These are phyloP conservation scores for Melipona bicolor DNA, from an alignment of 2,888 invertebrate genomes.

Conservation along the genomic window DNA sequence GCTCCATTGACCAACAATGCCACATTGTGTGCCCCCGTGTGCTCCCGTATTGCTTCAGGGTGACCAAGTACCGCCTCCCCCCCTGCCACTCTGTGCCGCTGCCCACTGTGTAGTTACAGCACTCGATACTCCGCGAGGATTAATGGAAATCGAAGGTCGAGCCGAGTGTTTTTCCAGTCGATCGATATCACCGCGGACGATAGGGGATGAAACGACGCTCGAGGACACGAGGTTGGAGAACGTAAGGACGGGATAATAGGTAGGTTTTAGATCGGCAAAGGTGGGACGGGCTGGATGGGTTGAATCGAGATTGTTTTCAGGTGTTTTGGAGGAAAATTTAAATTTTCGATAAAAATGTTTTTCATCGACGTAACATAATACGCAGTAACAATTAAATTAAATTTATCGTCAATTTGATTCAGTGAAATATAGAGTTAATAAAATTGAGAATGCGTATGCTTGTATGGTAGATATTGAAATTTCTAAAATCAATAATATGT, in stretches of 20 bases:
- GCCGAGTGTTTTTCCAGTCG: slow-evolving; percentile 11
- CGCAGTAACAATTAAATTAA: too few species aligned
- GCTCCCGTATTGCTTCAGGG: slow-evolving; percentile 49
- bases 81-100: too few species aligned
- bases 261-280: too few species aligned
- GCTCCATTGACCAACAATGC: slow-evolving; percentile 73
- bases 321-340: too few species aligned
- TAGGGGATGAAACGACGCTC: not conserved
- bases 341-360: not conserved
- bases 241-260: not conserved
- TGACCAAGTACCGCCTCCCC: slow-evolving; percentile 1
- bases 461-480: too few species aligned
- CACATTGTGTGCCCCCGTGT: slow-evolving; percentile 58
- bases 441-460: too few species aligned
- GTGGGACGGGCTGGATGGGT: not conserved
- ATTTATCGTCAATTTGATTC: not conserved
- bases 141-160: slow-evolving; percentile 38
- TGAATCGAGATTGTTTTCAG: not conserved
- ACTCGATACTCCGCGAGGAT: slow-evolving; percentile 27
- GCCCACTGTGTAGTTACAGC: not conserved
- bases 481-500: too few species aligned
- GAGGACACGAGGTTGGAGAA: not conserved
- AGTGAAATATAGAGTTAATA: too few species aligned
- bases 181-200: slow-evolving; percentile 4
- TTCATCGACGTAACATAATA: too few species aligned